Percentiles rank a stretch among this genome's conserved stretches.
phyloP scores from a whole-genome alignment of 2,113 vertebrate genomes.

The Eurystomus gularis region DNA sequence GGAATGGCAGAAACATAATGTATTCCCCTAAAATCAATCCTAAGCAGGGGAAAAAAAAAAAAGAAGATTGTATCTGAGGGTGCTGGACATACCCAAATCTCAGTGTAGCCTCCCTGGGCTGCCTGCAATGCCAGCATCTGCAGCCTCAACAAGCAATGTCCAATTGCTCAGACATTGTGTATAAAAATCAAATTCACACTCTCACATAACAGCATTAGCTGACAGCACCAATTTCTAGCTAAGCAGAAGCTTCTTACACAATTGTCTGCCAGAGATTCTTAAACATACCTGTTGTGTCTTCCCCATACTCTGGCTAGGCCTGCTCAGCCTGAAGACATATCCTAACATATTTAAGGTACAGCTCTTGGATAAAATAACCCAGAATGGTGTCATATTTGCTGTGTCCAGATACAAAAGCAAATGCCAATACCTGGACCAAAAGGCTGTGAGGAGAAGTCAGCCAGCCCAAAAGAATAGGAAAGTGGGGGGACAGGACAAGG shows the following conservation, averaged over 20 bases:
- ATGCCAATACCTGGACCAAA: not conserved
- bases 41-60: not conserved
- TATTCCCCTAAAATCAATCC: not conserved
- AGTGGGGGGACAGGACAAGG: not conserved
- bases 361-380: not conserved
- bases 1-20: not conserved
- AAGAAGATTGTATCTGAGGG: not conserved
- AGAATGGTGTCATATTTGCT: not conserved
- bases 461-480: not conserved
- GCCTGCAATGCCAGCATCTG: not conserved
- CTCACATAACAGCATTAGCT: not conserved
- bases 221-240: not conserved
- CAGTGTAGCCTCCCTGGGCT: not conserved
- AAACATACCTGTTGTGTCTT: not conserved
- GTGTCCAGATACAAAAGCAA: not conserved
- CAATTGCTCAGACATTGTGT: not conserved
- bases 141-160: not conserved
- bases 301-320: not conserved
- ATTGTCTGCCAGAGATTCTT: not conserved
- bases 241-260: not conserved
- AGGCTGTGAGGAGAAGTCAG: not conserved
- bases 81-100: not conserved
- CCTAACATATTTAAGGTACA: not conserved
- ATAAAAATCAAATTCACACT: not conserved
- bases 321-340: not conserved